Percentiles rank a stretch among this genome's conserved stretches.
Conservation (phyloP, 2,888 invertebrate species). For the Plebejus melissa region DNA sequence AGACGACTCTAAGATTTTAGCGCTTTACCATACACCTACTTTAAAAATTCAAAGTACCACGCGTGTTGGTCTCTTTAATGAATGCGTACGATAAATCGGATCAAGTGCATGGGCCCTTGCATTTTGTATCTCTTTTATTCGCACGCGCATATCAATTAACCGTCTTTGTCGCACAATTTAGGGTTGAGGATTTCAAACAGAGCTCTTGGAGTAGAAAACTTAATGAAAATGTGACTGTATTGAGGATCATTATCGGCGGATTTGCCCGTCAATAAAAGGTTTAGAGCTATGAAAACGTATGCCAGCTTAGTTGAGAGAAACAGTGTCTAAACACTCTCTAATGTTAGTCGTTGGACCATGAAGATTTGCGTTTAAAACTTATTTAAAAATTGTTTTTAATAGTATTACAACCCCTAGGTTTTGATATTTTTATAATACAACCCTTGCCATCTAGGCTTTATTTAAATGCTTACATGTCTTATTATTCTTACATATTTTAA, state of each 20-base stretch:
- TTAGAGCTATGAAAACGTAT: constrained; percentile 65
- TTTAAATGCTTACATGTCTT: too few relatives aligned
- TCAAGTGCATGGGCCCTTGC: constrained; percentile 56
- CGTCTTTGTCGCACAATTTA: constrained; percentile 46
- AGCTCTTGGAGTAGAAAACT: constrained; percentile 60
- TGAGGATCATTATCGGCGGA: constrained; percentile 69
- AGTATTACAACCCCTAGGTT: too few relatives aligned
- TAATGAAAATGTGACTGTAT: constrained; percentile 68
- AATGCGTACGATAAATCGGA: constrained; percentile 74
- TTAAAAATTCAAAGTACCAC: constrained; percentile 63
- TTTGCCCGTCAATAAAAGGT: constrained; percentile 64
- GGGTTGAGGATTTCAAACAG: constrained; percentile 57
- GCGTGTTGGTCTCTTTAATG: constrained; percentile 73
- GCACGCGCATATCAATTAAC: constrained; percentile 39
- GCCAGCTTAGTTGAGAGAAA: constrained; percentile 50
- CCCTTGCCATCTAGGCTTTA: too few relatives aligned
- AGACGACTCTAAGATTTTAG: constrained; percentile 49
- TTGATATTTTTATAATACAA: too few relatives aligned
- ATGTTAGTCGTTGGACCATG: background rate
- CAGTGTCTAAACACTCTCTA: background rate
- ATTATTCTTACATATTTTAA: too few relatives aligned
- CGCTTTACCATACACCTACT: constrained; percentile 44
- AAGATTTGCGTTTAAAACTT: background rate
- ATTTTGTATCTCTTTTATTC: constrained; percentile 46
- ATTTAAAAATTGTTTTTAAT: background rate